Evolutionary conservation across 2,113 vertebrate species (phyloP).

Genomic region (Galeopterus variegatus): DNA sequence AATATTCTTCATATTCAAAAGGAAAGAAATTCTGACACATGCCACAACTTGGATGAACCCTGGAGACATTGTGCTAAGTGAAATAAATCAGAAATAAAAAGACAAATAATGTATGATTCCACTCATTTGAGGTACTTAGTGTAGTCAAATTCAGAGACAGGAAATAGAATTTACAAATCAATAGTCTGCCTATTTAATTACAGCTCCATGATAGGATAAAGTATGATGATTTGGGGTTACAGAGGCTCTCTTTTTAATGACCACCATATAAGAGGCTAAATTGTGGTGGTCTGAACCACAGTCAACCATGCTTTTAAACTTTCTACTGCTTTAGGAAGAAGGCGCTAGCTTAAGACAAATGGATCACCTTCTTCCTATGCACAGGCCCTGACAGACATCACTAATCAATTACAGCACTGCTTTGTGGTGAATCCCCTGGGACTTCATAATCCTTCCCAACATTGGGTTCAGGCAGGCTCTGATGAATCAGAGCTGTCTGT

Average conservation of each 20-base stretch:
- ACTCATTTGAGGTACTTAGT: not conserved
- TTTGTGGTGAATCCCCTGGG: not conserved
- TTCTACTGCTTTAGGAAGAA: constrained; percentile 18
- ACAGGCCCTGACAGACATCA: not conserved
- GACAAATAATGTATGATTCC: not conserved
- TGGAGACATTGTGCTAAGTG: not conserved
- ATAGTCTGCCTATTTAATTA: not conserved
- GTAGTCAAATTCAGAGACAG: not conserved
- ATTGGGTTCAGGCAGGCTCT: not conserved
- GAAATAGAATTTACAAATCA: not conserved
- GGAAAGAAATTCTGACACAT: not conserved
- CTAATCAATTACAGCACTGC: not conserved
- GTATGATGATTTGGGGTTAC: not conserved
- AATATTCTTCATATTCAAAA: constrained; percentile 22
- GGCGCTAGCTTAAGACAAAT: not conserved
- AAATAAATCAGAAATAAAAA: constrained; percentile 54
- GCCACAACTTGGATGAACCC: not conserved
- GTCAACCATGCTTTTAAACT: not conserved
- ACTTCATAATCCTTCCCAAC: not conserved
- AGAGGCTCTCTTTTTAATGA: not conserved
- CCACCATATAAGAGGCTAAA: not conserved
- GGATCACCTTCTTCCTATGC: not conserved
- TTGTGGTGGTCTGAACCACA: not conserved
- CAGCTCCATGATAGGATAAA: not conserved
- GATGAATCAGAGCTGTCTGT: constrained; percentile 29